Base-by-base conservation (phyloP, 2,888 invertebrate species). In the Sinodicranocentrus sp. region DNA sequence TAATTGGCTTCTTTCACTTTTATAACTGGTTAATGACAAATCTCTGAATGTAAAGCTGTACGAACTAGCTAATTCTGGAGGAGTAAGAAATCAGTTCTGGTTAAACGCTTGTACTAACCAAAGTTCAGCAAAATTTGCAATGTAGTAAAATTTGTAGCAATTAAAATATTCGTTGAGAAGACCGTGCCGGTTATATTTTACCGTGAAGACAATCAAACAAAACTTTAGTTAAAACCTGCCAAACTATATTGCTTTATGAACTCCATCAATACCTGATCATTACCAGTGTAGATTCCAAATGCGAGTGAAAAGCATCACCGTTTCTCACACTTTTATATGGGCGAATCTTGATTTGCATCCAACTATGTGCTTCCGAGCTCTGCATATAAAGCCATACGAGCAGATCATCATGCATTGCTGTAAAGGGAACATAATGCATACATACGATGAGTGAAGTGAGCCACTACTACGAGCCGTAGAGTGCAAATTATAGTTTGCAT, bases 241-340 rank as follows among this genome's bases (percentile, higher is more conserved):
- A 39, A 39, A 39, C n/a, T n/a, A n/a, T 19, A 52, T 8, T 8
- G 2, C 2, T n/a, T 8, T n/a, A 52, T n/a, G n/a, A 19, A 8
- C 2, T 2, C 52, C 8, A n/a, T 15, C 43, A 15, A 19, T 33
- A 21, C 59, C 26, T 61, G 73, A 63, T 63, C 61, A 48, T 63
- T 52, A n/a, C 43, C 25, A 10, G 48, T 52, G 52, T 48, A 43
- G 75, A 39, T 39, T 57, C 76, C 21, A 67, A 77, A 54, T 77
- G 76, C 43, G 67, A 77, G 67, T 77, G 76, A 43, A 43, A 54
- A 25, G 25, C 67, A 26, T 68, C 54, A 77, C 76, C 76, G 76
- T 77, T 77, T 67, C 76, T 43, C 54, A 44, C 25, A 15, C 21
- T 17, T 19, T 67, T 77, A 52, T 76, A 67, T 77, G 43, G 48